These are phyloP conservation scores for Cirrhinus molitorella DNA, from an alignment of 2,797 vertebrate genomes.

Conservation along the genomic window DNA sequence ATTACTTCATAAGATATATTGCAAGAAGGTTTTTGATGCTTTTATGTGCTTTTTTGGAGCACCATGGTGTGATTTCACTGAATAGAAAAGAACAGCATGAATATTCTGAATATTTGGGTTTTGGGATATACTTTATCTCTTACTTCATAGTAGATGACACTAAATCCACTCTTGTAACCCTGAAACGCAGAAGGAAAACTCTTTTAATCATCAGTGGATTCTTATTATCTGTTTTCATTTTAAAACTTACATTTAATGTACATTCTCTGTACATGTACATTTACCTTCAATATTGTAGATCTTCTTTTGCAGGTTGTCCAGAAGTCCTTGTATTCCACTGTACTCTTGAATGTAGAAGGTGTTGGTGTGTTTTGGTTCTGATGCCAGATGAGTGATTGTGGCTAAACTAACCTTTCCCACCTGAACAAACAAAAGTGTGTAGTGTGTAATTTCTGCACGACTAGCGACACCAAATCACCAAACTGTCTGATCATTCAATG, in stretches of 20 bases:
- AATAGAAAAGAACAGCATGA: no score
- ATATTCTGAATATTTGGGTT: no score
- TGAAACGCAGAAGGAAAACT: background rate
- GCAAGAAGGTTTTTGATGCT: no score
- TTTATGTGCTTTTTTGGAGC: no score
- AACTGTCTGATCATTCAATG: background rate
- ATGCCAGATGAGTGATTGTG: slow-evolving; percentile 71
- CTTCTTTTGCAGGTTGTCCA: slow-evolving; percentile 77
- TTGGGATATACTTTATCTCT: slow-evolving; percentile 21
- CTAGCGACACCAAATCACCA: background rate
- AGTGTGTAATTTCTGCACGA: background rate
- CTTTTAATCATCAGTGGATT: background rate
- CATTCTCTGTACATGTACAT: no score
- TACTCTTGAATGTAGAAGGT: slow-evolving; percentile 79
- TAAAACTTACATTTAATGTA: background rate
- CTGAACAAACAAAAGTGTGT: slow-evolving; percentile 65
- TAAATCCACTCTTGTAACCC: slow-evolving; percentile 79
- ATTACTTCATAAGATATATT: no score
- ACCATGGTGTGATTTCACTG: no score
- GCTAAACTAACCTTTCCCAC: slow-evolving; percentile 59
- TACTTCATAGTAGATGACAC: slow-evolving; percentile 73
- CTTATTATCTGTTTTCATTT: background rate
- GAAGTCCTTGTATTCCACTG: slow-evolving; percentile 70
- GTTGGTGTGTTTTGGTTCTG: slow-evolving; percentile 72
- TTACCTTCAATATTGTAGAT: slow-evolving; percentile 82